Base-by-base conservation (phyloP, 2,113 vertebrate genomes). In the Tragelaphus strepsiceros region DNA sequence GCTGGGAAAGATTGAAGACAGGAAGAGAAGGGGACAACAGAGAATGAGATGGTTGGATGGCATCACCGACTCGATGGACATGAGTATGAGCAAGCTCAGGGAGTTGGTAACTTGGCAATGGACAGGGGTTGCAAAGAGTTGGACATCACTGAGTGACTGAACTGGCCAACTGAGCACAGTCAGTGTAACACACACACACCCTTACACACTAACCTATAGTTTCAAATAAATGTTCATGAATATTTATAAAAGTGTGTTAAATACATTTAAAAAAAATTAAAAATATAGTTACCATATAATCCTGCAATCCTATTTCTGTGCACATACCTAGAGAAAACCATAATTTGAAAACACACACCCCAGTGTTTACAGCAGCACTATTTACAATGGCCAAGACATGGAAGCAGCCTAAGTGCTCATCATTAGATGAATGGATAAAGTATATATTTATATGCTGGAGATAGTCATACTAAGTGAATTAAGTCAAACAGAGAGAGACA, bases 61-160 rank as follows among this genome's bases (percentile, higher is more conserved):
- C 9, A 22, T 71, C 67, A 71, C 9, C 0, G 0, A 35, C n/a
- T 71, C 9, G 0, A 71, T 35, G 67, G 19, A 11, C 67, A 35
- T 0, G 4, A 35, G 19, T 71, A 3, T 35, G 64, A 21, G 17
- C 9, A 21, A 71, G 4, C 64, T 71, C 64, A 0, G 4, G 64
- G n/a, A 71, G 67, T 35, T 35, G n/a, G 32, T 67, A 35, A 67
- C 16, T 35, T n/a, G n/a, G 67, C 12, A 9, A 35, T 71, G n/a
- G 64, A 71, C 5, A 5, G 2, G 16, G 64, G 32, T 19, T 4
- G 1, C 19, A 22, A 71, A 71, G 19, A 71, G n/a, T 35, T 35
- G 64, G 64, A 71, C 64, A 22, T 35, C 3, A 35, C 64, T 71
- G n/a, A 71, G 21, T n/a, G 64, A 35, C n/a, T 12, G 64, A 71